Evolutionary conservation across 2,113 vertebrate species (phyloP).

Genomic region (Pelodiscus sinensis): DNA sequence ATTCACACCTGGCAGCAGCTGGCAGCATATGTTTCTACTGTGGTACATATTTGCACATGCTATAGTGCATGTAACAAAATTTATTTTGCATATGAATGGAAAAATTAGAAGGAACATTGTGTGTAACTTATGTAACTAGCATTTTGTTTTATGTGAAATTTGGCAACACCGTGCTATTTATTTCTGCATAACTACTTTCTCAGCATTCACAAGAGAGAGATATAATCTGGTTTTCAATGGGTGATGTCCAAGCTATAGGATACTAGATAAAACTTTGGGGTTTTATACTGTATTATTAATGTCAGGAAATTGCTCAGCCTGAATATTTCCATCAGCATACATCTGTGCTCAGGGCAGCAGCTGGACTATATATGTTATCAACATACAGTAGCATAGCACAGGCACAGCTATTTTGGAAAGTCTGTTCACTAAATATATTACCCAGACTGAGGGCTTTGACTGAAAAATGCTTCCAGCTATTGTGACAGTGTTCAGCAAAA

Average conservation of each 20-base stretch:
- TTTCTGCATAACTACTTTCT: not conserved
- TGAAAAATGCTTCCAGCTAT: slow-evolving; percentile 52
- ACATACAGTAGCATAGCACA: not conserved
- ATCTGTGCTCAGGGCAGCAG: not conserved
- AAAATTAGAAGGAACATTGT: too few relatives aligned
- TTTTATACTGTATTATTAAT: not conserved
- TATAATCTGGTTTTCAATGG: not conserved
- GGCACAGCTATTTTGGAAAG: slow-evolving; percentile 34
- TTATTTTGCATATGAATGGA: too few relatives aligned
- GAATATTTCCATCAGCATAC: not conserved
- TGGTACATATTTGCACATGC: too few relatives aligned
- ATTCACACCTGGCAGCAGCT: too few relatives aligned
- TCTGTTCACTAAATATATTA: slow-evolving; percentile 22
- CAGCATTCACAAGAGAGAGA: not conserved
- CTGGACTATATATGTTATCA: not conserved
- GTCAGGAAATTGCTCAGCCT: not conserved
- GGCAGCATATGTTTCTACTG: too few relatives aligned
- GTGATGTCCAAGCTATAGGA: too few relatives aligned
- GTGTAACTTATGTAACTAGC: not conserved
- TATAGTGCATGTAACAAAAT: too few relatives aligned
- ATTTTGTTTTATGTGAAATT: not conserved
- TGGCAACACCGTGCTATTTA: not conserved
- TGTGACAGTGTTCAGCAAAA: slow-evolving; percentile 30
- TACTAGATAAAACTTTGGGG: not conserved
- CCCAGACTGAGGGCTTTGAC: slow-evolving; percentile 29